Percentiles rank a stretch among this genome's conserved stretches.
Conservation (phyloP, 2,888 invertebrate genomes). For the Melieria picta region DNA sequence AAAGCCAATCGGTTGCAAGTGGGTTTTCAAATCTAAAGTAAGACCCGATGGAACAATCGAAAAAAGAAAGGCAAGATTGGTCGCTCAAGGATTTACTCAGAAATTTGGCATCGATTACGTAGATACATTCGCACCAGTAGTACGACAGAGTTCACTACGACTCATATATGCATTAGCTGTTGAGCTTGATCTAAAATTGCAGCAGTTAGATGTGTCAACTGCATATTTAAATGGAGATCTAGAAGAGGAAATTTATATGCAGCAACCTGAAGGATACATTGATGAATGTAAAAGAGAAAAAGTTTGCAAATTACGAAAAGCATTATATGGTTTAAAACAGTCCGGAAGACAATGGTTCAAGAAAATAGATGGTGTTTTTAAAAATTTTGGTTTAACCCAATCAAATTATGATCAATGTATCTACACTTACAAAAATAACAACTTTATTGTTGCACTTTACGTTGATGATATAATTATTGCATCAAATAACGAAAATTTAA, state of each 20-base stretch:
- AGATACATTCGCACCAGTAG: conserved; percentile 18
- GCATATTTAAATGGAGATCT: not conserved
- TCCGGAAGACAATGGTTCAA: conserved; percentile 28
- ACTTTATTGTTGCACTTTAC: conserved; percentile 10
- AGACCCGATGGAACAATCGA: not conserved
- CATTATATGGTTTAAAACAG: conserved; percentile 31
- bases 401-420: conserved; percentile 24
- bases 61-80: conserved; percentile 29
- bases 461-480: not conserved
- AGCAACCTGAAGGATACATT: no score
- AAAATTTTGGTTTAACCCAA: conserved; percentile 14
- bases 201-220: conserved; percentile 31
- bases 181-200: conserved; percentile 21
- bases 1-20: conserved; percentile 15
- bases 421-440: not conserved
- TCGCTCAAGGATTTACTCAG: conserved; percentile 22
- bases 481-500: no score
- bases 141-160: conserved; percentile 25
- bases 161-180: conserved; percentile 24
- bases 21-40: conserved; percentile 30
- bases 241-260: no score
- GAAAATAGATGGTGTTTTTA: conserved; percentile 17
- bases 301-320: not conserved
- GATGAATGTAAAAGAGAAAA: no score
- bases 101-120: not conserved